Base-by-base conservation (phyloP, 2,797 vertebrate species). In the Dipus sagitta region DNA sequence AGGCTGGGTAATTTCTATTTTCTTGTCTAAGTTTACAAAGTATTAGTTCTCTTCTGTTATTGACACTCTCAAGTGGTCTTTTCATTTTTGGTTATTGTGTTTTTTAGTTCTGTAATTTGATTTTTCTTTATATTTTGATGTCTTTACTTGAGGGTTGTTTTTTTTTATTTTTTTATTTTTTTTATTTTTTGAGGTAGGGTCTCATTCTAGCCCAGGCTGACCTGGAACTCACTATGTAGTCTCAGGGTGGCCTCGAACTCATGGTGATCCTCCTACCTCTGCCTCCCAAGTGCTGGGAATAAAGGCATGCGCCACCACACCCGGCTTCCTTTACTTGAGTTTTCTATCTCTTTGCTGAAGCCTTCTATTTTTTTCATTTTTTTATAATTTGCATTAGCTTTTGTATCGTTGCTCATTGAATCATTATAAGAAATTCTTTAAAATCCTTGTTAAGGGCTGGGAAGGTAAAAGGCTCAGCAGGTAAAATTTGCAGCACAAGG, bases 291-390 rank as follows among this genome's bases (percentile, higher is more conserved):
- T n/a, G n/a, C n/a, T n/a, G n/a, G n/a, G n/a, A n/a, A n/a, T n/a
- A n/a, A n/a, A n/a, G n/a, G n/a, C n/a, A n/a, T n/a, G n/a, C n/a
- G n/a, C n/a, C n/a, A n/a, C n/a, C n/a, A n/a, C n/a, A n/a, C n/a
- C n/a, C n/a, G n/a, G n/a, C n/a, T n/a, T n/a, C n/a, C n/a, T n/a
- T n/a, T n/a, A n/a, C n/a, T n/a, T n/a, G n/a, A n/a, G n/a, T 6
- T 64, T 24, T 64, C 9, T 85, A 54, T 89, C 85, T 80, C 54
- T 78, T 85, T 74, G 6, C 34, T 64, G 6, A 32, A 74, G 38
- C 17, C 62, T 54, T 78, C 47, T 84, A 54, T 32, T 70, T 54
- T 54, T 93, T 90, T 91, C 17, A 78, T 80, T 91, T 88, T n/a
- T n/a, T n/a, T n/a, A n/a, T n/a, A n/a, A n/a, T n/a, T n/a, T n/a